Percentiles rank a stretch among this genome's conserved stretches.
These are phyloP conservation scores for Amblyjoppa proteus DNA, from an alignment of 2,888 invertebrate species.

Conservation along the genomic window DNA sequence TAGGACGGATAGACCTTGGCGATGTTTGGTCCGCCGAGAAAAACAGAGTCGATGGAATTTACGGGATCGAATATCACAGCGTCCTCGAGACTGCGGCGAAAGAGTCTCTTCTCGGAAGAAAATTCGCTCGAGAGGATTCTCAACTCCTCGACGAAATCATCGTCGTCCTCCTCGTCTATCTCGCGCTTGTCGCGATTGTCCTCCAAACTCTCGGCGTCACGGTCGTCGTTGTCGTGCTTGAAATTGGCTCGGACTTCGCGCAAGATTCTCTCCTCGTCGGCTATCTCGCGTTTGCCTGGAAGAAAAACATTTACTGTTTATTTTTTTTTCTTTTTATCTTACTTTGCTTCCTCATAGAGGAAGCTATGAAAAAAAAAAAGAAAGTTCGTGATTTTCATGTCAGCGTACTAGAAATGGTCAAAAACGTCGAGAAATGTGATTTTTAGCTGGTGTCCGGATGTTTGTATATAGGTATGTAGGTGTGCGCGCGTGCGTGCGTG, in stretches of 20 bases:
- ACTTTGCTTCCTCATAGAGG: neutral
- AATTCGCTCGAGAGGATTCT: constrained; percentile 65
- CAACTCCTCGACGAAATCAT: constrained; percentile 76
- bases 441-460: too few relatives aligned
- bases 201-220: constrained; percentile 66
- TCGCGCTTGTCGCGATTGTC: constrained; percentile 74
- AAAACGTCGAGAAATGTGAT: too few relatives aligned
- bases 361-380: neutral
- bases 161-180: constrained; percentile 79
- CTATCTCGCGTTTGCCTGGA: constrained; percentile 77
- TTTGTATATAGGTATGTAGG: too few relatives aligned
- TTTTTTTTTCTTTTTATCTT: neutral
- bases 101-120: constrained; percentile 22
- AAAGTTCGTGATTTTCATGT: too few relatives aligned
- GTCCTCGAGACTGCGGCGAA: constrained; percentile 30
- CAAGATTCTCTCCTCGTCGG: constrained; percentile 64
- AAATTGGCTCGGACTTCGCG: constrained; percentile 59
- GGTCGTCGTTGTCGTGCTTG: constrained; percentile 59
- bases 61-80: neutral
- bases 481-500: too few relatives aligned
- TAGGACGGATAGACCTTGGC: constrained; percentile 15
- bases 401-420: too few relatives aligned
- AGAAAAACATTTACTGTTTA: neutral
- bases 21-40: neutral
- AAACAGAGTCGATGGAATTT: constrained; percentile 10